These are phyloP conservation scores for Sylvilagus floridanus DNA, from an alignment of 2,797 vertebrate genomes.

Conservation along the genomic window DNA sequence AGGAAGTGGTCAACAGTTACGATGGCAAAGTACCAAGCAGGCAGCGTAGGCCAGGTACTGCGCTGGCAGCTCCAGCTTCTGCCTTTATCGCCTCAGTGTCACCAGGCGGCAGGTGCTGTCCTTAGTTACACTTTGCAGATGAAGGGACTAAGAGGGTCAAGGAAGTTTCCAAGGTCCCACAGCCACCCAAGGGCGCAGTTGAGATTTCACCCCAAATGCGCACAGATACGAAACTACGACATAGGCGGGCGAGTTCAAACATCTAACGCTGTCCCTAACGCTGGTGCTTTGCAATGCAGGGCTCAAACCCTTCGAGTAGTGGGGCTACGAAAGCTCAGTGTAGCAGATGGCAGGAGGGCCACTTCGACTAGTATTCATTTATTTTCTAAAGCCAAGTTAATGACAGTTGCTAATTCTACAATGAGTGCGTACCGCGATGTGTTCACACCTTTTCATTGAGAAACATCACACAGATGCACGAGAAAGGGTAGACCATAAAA, in stretches of 20 bases:
- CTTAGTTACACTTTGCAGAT: neutral
- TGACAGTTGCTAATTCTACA: neutral
- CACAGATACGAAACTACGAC: neutral
- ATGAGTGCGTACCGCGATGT: neutral
- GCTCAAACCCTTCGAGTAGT: neutral
- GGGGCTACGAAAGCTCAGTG: neutral
- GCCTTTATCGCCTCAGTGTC: neutral
- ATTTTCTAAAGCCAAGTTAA: neutral
- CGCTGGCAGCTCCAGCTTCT: accelerated
- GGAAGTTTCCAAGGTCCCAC: neutral
- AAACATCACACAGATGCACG: neutral
- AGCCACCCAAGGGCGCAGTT: neutral
- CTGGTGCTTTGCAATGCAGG: neutral
- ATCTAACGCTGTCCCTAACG: neutral
- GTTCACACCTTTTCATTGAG: neutral
- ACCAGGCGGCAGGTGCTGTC: neutral
- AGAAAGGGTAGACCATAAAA: neutral
- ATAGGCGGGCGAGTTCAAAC: neutral
- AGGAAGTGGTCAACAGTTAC: neutral
- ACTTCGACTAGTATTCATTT: neutral
- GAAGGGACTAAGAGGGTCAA: neutral
- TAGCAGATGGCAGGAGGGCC: neutral
- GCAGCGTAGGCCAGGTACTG: neutral
- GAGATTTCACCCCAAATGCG: neutral
- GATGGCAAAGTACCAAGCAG: neutral